phyloP scores from a whole-genome alignment of 2,888 invertebrate genomes.

The Plusia festucae region DNA sequence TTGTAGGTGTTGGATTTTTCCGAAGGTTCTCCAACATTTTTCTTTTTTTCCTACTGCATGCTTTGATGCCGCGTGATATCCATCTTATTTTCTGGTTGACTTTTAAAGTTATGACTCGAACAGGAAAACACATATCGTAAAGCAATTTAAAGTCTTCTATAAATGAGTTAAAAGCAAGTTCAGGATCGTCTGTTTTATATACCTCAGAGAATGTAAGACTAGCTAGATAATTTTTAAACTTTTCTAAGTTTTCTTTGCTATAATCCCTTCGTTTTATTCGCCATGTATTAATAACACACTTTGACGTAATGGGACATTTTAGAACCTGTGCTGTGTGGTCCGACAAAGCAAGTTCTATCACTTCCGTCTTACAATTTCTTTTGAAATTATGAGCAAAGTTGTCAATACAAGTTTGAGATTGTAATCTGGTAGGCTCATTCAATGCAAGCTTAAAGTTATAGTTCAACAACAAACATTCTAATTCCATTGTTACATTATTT shows the following conservation, averaged over 20 bases:
- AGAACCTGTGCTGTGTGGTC: neutral
- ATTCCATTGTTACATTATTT: neutral
- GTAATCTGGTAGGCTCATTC: neutral
- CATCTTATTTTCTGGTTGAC: slow-evolving; percentile 8
- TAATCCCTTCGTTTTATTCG: slow-evolving; percentile 12
- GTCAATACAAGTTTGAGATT: neutral
- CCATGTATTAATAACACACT: slow-evolving; percentile 10
- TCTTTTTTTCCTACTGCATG: slow-evolving; percentile 11
- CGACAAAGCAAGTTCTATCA: neutral
- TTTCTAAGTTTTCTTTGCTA: slow-evolving; percentile 12
- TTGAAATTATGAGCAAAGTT: slow-evolving; percentile 5
- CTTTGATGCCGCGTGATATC: slow-evolving; percentile 6
- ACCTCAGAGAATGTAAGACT: slow-evolving; percentile 1
- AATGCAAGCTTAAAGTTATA: neutral
- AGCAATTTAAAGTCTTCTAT: slow-evolving; percentile 6
- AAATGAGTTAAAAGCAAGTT: slow-evolving; percentile 9
- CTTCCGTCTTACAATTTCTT: neutral
- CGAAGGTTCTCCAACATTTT: neutral
- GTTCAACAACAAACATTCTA: neutral
- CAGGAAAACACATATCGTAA: slow-evolving; percentile 13
- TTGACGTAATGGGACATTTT: slow-evolving; percentile 11
- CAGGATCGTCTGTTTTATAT: slow-evolving; percentile 7
- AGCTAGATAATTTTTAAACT: slow-evolving; percentile 10
- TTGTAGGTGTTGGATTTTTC: slow-evolving; percentile 2
- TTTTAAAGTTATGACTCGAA: slow-evolving; percentile 6